Evolutionary conservation across 2,113 vertebrate genomes (phyloP), one percentile per base, ranked within the genome.

Genomic region (Oreochromis tanganicae): DNA sequence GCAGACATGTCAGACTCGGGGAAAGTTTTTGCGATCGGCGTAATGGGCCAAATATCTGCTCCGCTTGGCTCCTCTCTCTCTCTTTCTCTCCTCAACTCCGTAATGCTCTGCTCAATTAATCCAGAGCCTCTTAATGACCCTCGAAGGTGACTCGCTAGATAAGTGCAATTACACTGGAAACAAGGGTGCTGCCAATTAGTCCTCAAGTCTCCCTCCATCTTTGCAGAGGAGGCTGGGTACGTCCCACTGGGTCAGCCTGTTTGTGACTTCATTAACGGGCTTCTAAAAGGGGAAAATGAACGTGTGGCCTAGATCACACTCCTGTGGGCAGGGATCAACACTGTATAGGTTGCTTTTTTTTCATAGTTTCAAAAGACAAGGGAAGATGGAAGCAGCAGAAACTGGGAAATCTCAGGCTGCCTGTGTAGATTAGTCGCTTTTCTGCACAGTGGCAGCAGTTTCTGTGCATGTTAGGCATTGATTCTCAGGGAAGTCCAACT

Each of bases 111-210:
- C 95, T 95, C 96, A 96, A 96, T 97, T 96, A 96, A 96, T 97
- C 96, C 95, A 85, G 68, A 91, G 93, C 90, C 91, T 94, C 94
- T 92, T 96, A 96, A 96, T 96, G 96, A 96, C 96, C 96, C 96
- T 96, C 94, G 94, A 97, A 97, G 96, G 96, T 96, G 96, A 96
- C 96, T 96, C 90, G 54, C 92, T 87, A 95, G 96, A 97, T 96
- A 97, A 96, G 95, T 94, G 94, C 96, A 96, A 96, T 96, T 96
- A 96, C 94, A 95, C 93, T 92, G 93, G 94, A 96, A 96, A 95
- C 95, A 95, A 93, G 93, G 95, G 95, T 95, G 95, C 95, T 93
- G 93, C 95, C 96, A 97, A 96, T 96, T 96, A 95, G 94, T 95
- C 94, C 95, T 94, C 90, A 88, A 94, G 94, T 88, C 92, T 95